A percentile compares a stretch with the other conserved stretches of the same genome.
Conservation (phyloP, 2,888 invertebrate genomes). For the Rhogogaster chlorosoma region DNA sequence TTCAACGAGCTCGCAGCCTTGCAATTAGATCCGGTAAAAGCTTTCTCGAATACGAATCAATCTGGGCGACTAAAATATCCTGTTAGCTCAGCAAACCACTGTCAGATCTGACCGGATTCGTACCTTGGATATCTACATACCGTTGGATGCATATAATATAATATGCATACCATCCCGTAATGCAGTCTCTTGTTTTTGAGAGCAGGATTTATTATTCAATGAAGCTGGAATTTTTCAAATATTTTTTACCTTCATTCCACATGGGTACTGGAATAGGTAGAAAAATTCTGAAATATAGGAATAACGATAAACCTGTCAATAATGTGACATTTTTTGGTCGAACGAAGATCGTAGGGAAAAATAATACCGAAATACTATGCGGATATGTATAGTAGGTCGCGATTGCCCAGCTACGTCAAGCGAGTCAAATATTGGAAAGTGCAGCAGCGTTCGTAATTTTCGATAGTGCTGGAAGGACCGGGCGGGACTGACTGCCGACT, state of each 20-base stretch:
- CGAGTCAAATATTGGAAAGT: slow-evolving; percentile 33
- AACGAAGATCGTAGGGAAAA: background rate
- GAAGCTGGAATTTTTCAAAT: background rate
- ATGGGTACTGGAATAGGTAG: background rate
- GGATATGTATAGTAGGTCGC: background rate
- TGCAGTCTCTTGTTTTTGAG: background rate
- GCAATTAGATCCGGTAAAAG: slow-evolving; percentile 31
- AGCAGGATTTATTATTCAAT: background rate
- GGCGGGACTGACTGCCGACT: background rate
- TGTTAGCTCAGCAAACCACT: background rate
- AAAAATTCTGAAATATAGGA: background rate
- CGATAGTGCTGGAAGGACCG: slow-evolving; percentile 27
- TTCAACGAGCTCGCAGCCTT: background rate
- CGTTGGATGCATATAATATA: too few species aligned
- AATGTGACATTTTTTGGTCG: background rate
- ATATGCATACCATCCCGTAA: background rate
- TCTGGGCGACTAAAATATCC: background rate
- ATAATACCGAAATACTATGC: background rate
- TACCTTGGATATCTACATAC: background rate
- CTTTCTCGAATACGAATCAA: slow-evolving; percentile 4
- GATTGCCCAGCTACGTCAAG: background rate
- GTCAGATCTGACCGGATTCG: background rate
- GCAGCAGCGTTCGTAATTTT: slow-evolving; percentile 1
- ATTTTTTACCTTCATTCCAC: background rate
- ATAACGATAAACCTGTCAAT: background rate